Percentiles rank a stretch among this genome's conserved stretches.
phyloP scores from a whole-genome alignment of 2,888 invertebrate species.

The Phyto melanocephala region DNA sequence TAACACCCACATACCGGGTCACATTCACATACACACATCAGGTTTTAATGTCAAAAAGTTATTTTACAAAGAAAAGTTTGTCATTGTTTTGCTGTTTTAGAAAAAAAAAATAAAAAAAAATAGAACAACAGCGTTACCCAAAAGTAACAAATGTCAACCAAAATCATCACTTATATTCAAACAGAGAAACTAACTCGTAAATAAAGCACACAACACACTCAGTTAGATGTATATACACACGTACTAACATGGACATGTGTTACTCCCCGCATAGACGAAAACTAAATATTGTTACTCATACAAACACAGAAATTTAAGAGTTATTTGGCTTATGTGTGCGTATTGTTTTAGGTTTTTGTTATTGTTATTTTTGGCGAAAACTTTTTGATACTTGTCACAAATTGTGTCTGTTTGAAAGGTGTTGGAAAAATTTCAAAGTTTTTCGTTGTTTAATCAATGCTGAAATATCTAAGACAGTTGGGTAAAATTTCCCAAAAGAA shows the following conservation, averaged over 20 bases:
- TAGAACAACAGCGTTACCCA: too few species aligned
- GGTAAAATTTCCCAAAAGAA: too few species aligned
- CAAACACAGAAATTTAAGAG: neutral
- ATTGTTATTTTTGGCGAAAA: too few species aligned
- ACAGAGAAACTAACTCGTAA: slow-evolving; percentile 4
- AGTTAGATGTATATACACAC: too few species aligned
- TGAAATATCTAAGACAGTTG: neutral
- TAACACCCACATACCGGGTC: too few species aligned
- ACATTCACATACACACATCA: neutral
- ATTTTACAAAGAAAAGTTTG: slow-evolving; percentile 24
- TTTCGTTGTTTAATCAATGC: neutral
- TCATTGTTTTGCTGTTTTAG: neutral
- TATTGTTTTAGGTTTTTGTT: neutral
- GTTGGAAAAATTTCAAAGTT: neutral
- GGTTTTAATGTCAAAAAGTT: slow-evolving; percentile 47
- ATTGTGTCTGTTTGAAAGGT: neutral
- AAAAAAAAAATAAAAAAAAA: neutral
- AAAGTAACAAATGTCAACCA: neutral
- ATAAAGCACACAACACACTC: neutral
- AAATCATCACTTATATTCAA: slow-evolving; percentile 23
- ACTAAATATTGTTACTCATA: neutral
- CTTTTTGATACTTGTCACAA: slow-evolving; percentile 6
- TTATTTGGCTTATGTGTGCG: neutral
- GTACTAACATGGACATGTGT: neutral
- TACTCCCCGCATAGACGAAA: neutral